Percentiles rank a stretch among this genome's conserved stretches.
Conservation (phyloP, 1,140 invertebrate species). For the Bombus fervidus region DNA sequence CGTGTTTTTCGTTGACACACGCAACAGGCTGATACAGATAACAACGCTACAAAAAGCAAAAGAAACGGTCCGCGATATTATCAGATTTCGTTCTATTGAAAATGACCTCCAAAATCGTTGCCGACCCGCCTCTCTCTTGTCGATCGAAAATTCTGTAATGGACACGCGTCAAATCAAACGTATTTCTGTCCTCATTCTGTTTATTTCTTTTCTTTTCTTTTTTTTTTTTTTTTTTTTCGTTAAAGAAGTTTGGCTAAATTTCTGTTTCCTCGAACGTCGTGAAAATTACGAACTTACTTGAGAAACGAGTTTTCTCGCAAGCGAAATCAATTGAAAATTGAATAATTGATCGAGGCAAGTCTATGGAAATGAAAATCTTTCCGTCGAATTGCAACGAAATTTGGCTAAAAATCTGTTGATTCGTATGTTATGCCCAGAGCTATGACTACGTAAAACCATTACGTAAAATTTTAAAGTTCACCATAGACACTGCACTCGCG, state of each 20-base stretch:
- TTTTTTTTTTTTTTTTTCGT: too few species aligned
- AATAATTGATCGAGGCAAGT: too few species aligned
- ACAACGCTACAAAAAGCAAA: background rate
- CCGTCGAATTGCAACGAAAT: too few species aligned
- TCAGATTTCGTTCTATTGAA: conserved; percentile 49
- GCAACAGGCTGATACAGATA: background rate
- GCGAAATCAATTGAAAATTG: too few species aligned
- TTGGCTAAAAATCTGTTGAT: too few species aligned
- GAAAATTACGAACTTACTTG: background rate
- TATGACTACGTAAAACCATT: too few species aligned
- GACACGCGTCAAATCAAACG: background rate
- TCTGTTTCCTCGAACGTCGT: background rate
- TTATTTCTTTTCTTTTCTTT: rapidly evolving
- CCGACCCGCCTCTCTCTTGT: too few species aligned
- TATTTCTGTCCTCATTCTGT: background rate
- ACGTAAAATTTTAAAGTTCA: background rate
- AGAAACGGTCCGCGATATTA: background rate
- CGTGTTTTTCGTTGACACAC: background rate
- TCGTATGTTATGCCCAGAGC: too few species aligned
- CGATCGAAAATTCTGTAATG: background rate
- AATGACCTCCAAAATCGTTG: background rate
- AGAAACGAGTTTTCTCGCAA: too few species aligned
- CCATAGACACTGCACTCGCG: background rate
- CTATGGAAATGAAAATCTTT: too few species aligned
- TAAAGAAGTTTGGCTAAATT: too few species aligned